Conservation (phyloP, 1,140 invertebrate species). For the Dreissena polymorpha region DNA sequence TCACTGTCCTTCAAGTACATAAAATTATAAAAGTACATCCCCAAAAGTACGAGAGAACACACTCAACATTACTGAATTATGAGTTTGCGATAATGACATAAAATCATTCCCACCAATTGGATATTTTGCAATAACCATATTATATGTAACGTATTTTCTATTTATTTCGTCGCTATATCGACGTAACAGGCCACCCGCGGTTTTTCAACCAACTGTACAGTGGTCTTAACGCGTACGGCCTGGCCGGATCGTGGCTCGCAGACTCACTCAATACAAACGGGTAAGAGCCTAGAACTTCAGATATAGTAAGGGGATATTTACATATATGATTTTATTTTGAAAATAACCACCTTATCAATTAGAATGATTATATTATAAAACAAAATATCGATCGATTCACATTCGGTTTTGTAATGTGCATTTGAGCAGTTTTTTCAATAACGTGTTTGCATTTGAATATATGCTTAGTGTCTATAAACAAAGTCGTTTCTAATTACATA, state of each 20-base stretch:
- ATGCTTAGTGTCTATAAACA: too few relatives aligned
- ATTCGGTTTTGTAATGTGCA: too few relatives aligned
- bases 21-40: too few relatives aligned
- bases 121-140: not conserved
- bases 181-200: slow-evolving; percentile 90
- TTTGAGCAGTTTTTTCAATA: too few relatives aligned
- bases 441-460: not conserved
- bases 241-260: slow-evolving; percentile 99
- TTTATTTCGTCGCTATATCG: not conserved
- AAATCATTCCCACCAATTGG: not conserved
- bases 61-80: too few relatives aligned
- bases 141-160: not conserved
- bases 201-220: slow-evolving; percentile 99
- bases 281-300: not conserved
- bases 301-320: not conserved
- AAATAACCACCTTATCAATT: not conserved
- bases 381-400: too few relatives aligned
- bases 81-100: not conserved
- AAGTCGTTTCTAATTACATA: not conserved
- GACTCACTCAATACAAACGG: slow-evolving; percentile 88
- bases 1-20: too few relatives aligned
- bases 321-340: not conserved
- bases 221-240: slow-evolving; percentile 95
- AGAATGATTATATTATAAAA: not conserved
- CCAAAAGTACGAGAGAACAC: too few relatives aligned